These are phyloP conservation scores for Pogonomyrmex barbatus DNA, from an alignment of 1,140 invertebrate genomes.

Conservation along the genomic window DNA sequence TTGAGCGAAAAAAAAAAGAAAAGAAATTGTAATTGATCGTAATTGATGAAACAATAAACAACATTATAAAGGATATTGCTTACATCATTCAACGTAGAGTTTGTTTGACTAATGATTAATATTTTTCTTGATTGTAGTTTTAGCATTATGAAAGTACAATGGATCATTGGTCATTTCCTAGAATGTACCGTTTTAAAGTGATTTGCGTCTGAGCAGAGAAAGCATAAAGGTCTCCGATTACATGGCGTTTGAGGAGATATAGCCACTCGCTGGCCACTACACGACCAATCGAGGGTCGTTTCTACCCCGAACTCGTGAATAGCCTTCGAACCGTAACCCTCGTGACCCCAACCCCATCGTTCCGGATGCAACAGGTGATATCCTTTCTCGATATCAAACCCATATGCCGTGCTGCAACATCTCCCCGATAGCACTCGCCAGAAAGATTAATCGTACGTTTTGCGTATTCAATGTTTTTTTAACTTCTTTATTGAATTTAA, in stretches of 20 bases:
- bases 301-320: conserved; percentile 84
- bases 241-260: conserved; percentile 78
- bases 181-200: conserved; percentile 24
- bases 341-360: conserved; percentile 84
- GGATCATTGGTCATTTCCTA: not conserved
- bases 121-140: not conserved
- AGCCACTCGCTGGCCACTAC: conserved; percentile 82
- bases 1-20: conserved; percentile 24
- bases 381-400: conserved; percentile 85
- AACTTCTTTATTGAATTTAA: conserved; percentile 37
- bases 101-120: not conserved
- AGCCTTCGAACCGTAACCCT: conserved; percentile 84
- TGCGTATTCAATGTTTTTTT: conserved; percentile 36
- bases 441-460: conserved; percentile 54
- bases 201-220: conserved; percentile 49
- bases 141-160: not conserved
- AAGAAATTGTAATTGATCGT: not conserved
- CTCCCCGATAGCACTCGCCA: conserved; percentile 75
- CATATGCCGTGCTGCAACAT: conserved; percentile 79
- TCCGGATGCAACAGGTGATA: conserved; percentile 85
- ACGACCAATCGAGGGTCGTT: conserved; percentile 82
- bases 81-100: not conserved
- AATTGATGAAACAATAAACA: conserved; percentile 5
- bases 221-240: conserved; percentile 74
- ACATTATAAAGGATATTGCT: not conserved